phyloP scores from a whole-genome alignment of 2,888 invertebrate genomes.

The Agapostemon virescens region DNA sequence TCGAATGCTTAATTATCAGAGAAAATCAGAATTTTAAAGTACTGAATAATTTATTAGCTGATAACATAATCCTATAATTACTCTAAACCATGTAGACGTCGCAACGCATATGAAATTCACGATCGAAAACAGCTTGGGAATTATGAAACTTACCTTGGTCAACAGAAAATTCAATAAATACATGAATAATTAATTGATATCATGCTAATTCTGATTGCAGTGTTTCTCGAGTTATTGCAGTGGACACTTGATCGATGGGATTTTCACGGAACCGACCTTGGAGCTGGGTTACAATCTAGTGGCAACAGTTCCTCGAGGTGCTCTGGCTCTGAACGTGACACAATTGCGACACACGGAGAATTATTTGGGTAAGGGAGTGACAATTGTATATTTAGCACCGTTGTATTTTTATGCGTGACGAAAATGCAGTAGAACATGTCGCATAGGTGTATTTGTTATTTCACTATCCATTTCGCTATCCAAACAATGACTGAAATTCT shows the following conservation, averaged over 20 bases:
- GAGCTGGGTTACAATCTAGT: slow-evolving; percentile 92
- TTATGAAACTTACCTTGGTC: neutral
- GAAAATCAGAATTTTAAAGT: neutral
- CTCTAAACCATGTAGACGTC: too few relatives aligned
- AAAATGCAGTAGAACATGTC: slow-evolving; percentile 16
- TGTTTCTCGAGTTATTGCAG: slow-evolving; percentile 40
- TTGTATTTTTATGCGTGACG: neutral
- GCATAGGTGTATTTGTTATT: neutral
- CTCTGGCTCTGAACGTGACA: slow-evolving; percentile 92
- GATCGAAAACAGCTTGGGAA: neutral
- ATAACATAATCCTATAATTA: slow-evolving; percentile 8
- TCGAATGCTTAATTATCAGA: too few relatives aligned
- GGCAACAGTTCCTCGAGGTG: slow-evolving; percentile 91
- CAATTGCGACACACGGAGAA: slow-evolving; percentile 91
- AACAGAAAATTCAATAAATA: neutral
- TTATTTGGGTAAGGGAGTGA: slow-evolving; percentile 86
- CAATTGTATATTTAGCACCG: slow-evolving; percentile 8
- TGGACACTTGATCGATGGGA: slow-evolving; percentile 90
- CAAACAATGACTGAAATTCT: neutral
- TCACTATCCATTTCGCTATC: neutral
- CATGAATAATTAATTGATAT: slow-evolving; percentile 12
- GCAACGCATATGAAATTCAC: neutral
- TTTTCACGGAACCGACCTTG: slow-evolving; percentile 90
- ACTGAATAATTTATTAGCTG: neutral
- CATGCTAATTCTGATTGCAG: slow-evolving; percentile 50